A percentile compares a stretch with the other conserved stretches of the same genome.
phyloP scores from a whole-genome alignment of 2,888 invertebrate species.

The Prosapia bicincta region DNA sequence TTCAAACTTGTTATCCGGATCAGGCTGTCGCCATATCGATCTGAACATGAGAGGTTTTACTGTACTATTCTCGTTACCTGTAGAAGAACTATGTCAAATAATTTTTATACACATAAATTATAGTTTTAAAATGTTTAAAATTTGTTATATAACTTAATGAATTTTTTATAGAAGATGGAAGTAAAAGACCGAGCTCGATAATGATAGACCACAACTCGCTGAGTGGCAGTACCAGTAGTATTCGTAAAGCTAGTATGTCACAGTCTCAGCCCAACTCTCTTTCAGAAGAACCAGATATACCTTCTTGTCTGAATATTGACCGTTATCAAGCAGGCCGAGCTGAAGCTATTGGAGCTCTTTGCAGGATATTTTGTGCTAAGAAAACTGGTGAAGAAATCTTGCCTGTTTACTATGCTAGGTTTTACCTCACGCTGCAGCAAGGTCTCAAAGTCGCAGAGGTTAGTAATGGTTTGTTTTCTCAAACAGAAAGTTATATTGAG shows the following conservation, averaged over 20 bases:
- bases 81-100: no score
- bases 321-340: conserved; percentile 68
- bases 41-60: no score
- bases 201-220: conserved; percentile 53
- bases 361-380: conserved; percentile 93
- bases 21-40: no score
- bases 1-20: no score
- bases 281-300: conserved; percentile 48
- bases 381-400: conserved; percentile 91
- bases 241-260: conserved; percentile 50
- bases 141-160: no score
- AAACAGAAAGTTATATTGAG: no score
- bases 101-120: no score
- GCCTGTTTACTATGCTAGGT: conserved; percentile 88
- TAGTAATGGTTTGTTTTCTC: conserved; percentile 9
- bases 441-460: conserved; percentile 69
- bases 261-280: conserved; percentile 63
- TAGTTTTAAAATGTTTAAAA: not conserved
- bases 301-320: conserved; percentile 31
- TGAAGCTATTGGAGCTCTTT: conserved; percentile 91
- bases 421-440: conserved; percentile 87
- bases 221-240: conserved; percentile 33
- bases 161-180: conserved; percentile 26
- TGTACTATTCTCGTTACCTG: no score
- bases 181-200: conserved; percentile 62